phyloP scores from a whole-genome alignment of 2,113 vertebrate species.

The Malurus alboscapulatus region DNA sequence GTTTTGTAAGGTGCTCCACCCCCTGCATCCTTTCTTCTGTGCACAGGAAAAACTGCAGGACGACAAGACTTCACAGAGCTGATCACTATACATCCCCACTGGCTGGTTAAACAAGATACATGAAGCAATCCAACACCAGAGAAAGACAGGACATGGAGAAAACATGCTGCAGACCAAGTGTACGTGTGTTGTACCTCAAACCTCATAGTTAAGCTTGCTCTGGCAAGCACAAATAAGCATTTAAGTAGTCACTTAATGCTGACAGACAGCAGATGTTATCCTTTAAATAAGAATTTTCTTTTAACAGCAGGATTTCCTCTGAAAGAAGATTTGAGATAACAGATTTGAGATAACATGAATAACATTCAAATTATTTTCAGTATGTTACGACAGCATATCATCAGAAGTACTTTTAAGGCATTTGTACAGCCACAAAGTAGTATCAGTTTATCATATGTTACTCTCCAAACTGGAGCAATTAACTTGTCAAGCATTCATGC shows the following conservation, averaged over 20 bases:
- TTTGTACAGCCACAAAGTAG: neutral
- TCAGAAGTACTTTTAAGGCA: neutral
- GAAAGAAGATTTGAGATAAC: neutral
- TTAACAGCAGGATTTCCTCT: neutral
- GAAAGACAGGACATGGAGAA: neutral
- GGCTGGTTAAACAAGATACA: neutral
- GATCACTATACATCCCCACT: rapidly evolving
- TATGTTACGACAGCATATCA: neutral
- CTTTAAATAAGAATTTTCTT: neutral
- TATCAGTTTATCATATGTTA: neutral
- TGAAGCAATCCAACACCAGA: neutral
- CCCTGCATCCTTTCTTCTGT: neutral
- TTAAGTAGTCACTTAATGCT: neutral
- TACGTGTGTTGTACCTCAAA: neutral
- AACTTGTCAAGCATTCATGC: neutral
- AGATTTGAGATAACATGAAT: neutral
- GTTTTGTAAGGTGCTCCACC: neutral
- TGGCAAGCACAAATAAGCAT: neutral
- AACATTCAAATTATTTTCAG: neutral
- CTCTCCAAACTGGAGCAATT: neutral
- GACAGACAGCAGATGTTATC: neutral
- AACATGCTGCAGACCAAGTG: neutral
- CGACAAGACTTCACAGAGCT: neutral
- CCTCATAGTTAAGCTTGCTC: neutral
- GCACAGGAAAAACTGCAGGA: neutral